A percentile compares a stretch with the other conserved stretches of the same genome.
Evolutionary conservation across 2,888 invertebrate genomes (phyloP).

Genomic region (Caenorhabditis imperialis): DNA sequence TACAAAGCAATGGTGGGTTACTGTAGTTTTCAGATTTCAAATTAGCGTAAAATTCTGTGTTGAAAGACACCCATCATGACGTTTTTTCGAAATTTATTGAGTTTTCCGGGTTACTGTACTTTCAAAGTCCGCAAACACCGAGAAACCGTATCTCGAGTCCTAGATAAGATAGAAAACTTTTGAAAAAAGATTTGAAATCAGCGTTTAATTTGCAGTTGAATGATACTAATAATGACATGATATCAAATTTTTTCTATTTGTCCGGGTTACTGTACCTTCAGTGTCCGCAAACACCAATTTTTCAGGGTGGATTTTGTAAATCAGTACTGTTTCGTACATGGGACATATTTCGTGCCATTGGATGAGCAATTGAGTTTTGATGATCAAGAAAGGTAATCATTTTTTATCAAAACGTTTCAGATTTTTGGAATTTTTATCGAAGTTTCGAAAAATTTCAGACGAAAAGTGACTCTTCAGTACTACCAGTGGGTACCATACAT

Average conservation of each 20-base stretch:
- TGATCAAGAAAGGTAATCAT: constrained; percentile 54
- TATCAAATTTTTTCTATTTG: too few relatives aligned
- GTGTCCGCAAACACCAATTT: too few relatives aligned
- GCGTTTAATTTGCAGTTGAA: constrained; percentile 44
- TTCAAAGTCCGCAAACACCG: too few relatives aligned
- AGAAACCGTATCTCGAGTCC: too few relatives aligned
- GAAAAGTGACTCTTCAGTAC: constrained; percentile 70
- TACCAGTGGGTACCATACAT: constrained; percentile 78
- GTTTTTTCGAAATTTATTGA: too few relatives aligned
- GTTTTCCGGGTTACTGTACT: too few relatives aligned
- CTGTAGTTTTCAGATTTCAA: neutral
- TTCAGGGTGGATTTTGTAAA: constrained; percentile 71
- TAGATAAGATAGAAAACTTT: too few relatives aligned
- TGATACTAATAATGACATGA: too few relatives aligned
- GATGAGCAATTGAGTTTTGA: constrained; percentile 71
- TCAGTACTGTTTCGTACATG: constrained; percentile 77
- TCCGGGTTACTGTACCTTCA: too few relatives aligned
- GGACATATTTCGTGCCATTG: constrained; percentile 75
- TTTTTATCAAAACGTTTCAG: too few relatives aligned
- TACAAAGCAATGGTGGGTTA: constrained; percentile 67
- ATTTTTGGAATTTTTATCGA: neutral
- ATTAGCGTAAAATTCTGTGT: too few relatives aligned
- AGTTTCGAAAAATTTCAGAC: constrained; percentile 40
- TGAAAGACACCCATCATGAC: too few relatives aligned
- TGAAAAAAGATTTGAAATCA: neutral